Conservation (phyloP, 2,113 vertebrate genomes). For the Sciurus niger region DNA sequence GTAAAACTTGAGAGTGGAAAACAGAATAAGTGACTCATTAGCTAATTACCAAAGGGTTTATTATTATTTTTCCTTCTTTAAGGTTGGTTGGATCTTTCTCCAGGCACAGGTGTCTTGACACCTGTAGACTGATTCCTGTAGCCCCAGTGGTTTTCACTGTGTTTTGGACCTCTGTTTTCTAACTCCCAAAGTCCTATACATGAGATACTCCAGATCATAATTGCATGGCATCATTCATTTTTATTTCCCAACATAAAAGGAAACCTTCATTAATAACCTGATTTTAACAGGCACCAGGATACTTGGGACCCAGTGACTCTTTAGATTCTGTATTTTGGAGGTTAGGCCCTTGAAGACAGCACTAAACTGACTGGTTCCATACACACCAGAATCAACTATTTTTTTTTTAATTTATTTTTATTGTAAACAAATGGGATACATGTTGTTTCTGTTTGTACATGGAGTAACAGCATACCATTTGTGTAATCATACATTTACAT, state of each 20-base stretch:
- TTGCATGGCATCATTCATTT: background rate
- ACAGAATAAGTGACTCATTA: conserved; percentile 72
- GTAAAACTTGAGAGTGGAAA: conserved; percentile 66
- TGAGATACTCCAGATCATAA: background rate
- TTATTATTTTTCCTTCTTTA: background rate
- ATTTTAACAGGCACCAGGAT: background rate
- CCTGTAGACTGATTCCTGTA: background rate
- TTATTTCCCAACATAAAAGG: background rate
- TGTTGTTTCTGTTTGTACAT: too few relatives aligned
- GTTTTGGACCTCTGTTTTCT: background rate
- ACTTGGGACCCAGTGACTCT: background rate
- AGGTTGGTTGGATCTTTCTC: background rate
- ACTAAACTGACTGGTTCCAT: background rate
- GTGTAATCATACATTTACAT: too few relatives aligned
- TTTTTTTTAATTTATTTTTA: too few relatives aligned
- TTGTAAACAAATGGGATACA: too few relatives aligned
- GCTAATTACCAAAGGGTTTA: conserved; percentile 67
- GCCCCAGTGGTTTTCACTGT: background rate
- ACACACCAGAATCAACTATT: background rate
- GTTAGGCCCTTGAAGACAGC: background rate
- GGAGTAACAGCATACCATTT: too few relatives aligned
- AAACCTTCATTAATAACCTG: background rate
- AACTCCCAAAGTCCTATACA: background rate
- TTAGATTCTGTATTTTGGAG: background rate
- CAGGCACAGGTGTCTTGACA: background rate